A percentile compares a stretch with the other conserved stretches of the same genome.
Evolutionary conservation across 2,888 invertebrate genomes (phyloP).

Genomic region (Caenorhabditis imperialis): DNA sequence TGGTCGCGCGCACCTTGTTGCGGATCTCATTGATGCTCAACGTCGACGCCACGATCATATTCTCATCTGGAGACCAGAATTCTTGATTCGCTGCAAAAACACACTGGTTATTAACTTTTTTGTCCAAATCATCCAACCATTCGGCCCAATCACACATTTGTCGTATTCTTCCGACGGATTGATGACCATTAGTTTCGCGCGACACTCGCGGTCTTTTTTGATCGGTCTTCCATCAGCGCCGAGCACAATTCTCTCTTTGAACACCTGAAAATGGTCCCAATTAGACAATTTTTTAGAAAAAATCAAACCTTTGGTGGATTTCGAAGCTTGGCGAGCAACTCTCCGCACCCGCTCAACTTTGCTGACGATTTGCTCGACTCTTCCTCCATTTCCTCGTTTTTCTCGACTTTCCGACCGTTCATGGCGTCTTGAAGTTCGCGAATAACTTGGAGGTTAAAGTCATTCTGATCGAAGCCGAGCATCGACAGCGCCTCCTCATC

Average conservation of each 20-base stretch:
- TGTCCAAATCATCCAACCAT: neutral
- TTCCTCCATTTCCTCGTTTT: neutral
- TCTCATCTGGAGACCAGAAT: constrained; percentile 19
- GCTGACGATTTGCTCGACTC: neutral
- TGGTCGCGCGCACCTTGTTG: constrained; percentile 71
- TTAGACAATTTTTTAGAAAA: neutral
- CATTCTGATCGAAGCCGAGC: neutral
- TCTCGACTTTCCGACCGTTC: constrained; percentile 1
- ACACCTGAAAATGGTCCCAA: constrained; percentile 12
- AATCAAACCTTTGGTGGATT: constrained; percentile 10
- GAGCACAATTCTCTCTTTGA: constrained; percentile 38
- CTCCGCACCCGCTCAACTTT: constrained; percentile 27
- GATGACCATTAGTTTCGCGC: constrained; percentile 14
- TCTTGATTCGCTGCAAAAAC: constrained; percentile 26
- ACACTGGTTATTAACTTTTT: neutral
- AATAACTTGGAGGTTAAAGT: neutral
- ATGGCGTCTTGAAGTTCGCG: constrained; percentile 18
- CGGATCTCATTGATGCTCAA: constrained; percentile 66
- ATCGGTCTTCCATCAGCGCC: constrained; percentile 31
- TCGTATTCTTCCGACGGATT: constrained; percentile 22
- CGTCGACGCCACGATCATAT: constrained; percentile 23
- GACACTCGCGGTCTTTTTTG: constrained; percentile 12
- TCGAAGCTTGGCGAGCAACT: constrained; percentile 21
- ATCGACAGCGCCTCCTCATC: neutral
- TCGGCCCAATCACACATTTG: constrained; percentile 12